These are phyloP conservation scores for Mesochorus sp. DNA, from an alignment of 2,888 invertebrate genomes.

Conservation along the genomic window DNA sequence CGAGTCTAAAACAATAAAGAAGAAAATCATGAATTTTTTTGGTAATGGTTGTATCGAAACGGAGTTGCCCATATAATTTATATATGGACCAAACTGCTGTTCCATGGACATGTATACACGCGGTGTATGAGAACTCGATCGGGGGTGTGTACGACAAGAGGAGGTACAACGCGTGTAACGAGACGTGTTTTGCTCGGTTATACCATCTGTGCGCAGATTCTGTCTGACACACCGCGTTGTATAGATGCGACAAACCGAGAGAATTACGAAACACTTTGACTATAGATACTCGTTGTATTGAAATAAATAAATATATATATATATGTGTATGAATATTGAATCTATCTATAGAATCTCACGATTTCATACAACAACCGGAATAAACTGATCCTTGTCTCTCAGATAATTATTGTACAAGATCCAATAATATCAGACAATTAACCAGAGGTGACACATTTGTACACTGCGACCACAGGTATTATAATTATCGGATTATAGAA, in stretches of 20 bases:
- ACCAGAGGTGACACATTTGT: no score
- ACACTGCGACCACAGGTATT: no score
- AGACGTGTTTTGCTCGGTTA: constrained; percentile 40
- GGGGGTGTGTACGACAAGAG: constrained; percentile 32
- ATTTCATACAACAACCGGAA: not conserved
- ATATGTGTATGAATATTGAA: not conserved
- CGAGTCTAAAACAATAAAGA: no score
- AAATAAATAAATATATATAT: no score
- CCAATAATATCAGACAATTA: no score
- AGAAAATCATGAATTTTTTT: not conserved
- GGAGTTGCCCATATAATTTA: not conserved
- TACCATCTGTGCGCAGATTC: constrained; percentile 37
- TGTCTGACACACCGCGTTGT: constrained; percentile 33
- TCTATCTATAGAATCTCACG: constrained; percentile 1
- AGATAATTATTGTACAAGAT: not conserved
- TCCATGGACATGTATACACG: not conserved
- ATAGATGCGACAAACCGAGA: constrained; percentile 33
- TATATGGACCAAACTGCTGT: not conserved
- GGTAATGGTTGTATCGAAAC: not conserved
- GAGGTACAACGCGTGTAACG: constrained; percentile 37
- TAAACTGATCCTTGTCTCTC: not conserved
- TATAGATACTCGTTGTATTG: not conserved
- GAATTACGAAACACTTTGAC: constrained; percentile 39
- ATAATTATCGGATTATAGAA: no score
- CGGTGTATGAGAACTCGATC: not conserved